phyloP scores from a whole-genome alignment of 2,888 invertebrate species.

The Rhingia campestris region DNA sequence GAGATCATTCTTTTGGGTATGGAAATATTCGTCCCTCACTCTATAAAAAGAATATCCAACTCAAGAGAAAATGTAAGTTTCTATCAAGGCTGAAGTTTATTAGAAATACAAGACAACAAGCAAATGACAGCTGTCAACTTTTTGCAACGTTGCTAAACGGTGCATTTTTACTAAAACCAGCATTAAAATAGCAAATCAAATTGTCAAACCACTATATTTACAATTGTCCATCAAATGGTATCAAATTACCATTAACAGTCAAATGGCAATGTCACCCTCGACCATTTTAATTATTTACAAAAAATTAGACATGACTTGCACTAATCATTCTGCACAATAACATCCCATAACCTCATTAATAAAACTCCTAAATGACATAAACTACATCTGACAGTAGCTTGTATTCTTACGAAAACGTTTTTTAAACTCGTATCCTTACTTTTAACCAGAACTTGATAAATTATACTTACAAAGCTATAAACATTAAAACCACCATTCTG shows the following conservation, averaged over 20 bases:
- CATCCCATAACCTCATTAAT: not conserved
- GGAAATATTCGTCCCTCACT: no score
- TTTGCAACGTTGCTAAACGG: not conserved
- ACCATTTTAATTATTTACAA: slow-evolving; percentile 53
- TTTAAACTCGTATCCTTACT: not conserved
- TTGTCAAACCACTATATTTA: not conserved
- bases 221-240: no score
- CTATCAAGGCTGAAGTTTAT: no score
- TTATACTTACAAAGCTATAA: not conserved
- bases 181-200: not conserved
- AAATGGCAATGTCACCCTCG: not conserved
- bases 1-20: no score
- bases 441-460: slow-evolving; percentile 1
- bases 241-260: not conserved
- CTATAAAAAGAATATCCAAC: no score
- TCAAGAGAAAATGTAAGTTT: no score
- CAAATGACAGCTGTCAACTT: not conserved
- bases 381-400: not conserved
- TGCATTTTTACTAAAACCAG: no score
- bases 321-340: slow-evolving; percentile 30
- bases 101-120: not conserved
- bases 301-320: slow-evolving; percentile 47
- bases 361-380: not conserved
- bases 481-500: slow-evolving; percentile 7
- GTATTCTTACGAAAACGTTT: not conserved